These are phyloP conservation scores for Anas platyrhynchos DNA, from an alignment of 2,113 vertebrate genomes.

Conservation along the genomic window DNA sequence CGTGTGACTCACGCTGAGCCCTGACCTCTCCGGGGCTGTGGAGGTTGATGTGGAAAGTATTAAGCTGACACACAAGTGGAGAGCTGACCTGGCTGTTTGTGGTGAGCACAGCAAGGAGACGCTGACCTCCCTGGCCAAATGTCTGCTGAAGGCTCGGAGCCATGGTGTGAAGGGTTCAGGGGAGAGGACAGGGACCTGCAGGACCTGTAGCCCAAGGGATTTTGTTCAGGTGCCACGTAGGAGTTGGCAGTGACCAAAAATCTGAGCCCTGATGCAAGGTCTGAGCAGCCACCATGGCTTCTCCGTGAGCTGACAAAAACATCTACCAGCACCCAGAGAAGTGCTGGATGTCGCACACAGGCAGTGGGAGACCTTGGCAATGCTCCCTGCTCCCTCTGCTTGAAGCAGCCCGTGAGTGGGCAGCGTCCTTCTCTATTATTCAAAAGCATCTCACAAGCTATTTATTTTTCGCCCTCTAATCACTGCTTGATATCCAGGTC, in stretches of 20 bases:
- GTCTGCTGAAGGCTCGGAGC: not conserved
- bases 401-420: not conserved
- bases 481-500: not conserved
- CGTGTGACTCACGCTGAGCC: not conserved
- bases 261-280: not conserved
- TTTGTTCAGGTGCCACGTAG: not conserved
- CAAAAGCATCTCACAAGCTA: not conserved
- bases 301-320: not conserved
- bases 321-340: not conserved
- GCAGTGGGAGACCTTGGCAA: not conserved
- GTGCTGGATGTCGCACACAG: not conserved
- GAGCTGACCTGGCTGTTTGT: not conserved
- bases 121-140: not conserved
- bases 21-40: not conserved
- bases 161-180: not conserved
- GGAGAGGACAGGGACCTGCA: not conserved
- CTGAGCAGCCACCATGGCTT: fast-evolving
- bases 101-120: not conserved
- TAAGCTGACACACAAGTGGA: not conserved
- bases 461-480: conserved; percentile 19
- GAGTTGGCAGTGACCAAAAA: not conserved
- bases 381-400: not conserved
- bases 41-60: not conserved
- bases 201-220: not conserved
- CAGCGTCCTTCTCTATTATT: not conserved